A percentile compares a stretch with the other conserved stretches of the same genome.
Evolutionary conservation across 1,140 invertebrate genomes (phyloP).

Genomic region (Drosophila leontia): DNA sequence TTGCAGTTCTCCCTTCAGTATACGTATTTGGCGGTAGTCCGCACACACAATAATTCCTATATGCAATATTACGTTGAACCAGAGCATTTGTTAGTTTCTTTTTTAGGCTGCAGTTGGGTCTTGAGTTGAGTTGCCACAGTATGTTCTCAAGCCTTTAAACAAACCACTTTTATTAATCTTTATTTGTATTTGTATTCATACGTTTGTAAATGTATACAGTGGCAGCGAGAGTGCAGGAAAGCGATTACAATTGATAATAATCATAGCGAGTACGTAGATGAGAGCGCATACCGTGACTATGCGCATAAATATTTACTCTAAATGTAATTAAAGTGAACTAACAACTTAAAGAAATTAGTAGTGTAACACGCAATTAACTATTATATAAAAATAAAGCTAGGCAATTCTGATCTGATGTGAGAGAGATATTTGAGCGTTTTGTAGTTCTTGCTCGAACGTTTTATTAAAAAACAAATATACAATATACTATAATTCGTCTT

Average conservation of each 20-base stretch:
- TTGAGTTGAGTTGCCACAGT: conserved; percentile 9
- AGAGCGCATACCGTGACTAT: conserved; percentile 53
- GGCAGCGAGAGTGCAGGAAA: conserved; percentile 50
- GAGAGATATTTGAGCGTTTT: conserved; percentile 51
- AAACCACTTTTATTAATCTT: conserved; percentile 26
- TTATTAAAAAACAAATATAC: conserved; percentile 64
- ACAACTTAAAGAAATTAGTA: conserved; percentile 77
- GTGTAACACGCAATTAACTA: conserved; percentile 76
- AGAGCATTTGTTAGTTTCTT: conserved; percentile 9
- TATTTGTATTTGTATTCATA: conserved; percentile 29
- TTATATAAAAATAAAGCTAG: conserved; percentile 75
- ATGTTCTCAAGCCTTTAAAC: conserved; percentile 24
- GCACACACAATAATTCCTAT: conserved; percentile 52
- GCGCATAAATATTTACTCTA: conserved; percentile 75
- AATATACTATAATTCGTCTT: conserved; percentile 53
- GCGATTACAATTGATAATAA: conserved; percentile 77
- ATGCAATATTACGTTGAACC: conserved; percentile 30
- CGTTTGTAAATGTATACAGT: conserved; percentile 51
- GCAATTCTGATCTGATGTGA: conserved; percentile 70
- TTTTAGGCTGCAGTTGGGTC: conserved; percentile 26
- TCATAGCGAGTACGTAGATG: conserved; percentile 60
- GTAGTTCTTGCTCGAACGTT: conserved; percentile 61
- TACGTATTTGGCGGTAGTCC: conserved; percentile 13
- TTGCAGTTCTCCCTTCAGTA: conserved; percentile 8
- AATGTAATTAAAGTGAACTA: conserved; percentile 75